Conservation (phyloP, 1,140 invertebrate genomes). For the Phenacoccus solenopsis region DNA sequence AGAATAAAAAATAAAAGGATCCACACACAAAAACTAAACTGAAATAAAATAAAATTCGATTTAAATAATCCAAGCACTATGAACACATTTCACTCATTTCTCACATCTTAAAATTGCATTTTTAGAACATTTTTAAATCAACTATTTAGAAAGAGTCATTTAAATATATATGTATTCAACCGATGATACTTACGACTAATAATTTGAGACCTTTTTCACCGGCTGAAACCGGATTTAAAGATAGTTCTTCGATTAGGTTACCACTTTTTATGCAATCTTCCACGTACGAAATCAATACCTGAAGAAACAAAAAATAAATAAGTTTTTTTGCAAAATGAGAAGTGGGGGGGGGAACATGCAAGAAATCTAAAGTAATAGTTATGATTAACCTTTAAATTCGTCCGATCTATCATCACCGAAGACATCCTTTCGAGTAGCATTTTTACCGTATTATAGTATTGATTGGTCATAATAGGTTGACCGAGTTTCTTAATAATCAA, state of each 20-base stretch:
- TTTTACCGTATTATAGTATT: constrained; percentile 92
- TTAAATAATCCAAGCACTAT: too few relatives aligned
- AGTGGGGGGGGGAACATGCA: too few relatives aligned
- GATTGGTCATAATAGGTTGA: constrained; percentile 82
- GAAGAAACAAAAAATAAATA: constrained; percentile 16
- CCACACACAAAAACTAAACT: too few relatives aligned
- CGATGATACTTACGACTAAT: constrained; percentile 43
- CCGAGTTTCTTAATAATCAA: constrained; percentile 85
- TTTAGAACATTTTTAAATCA: too few relatives aligned
- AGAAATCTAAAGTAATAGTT: constrained; percentile 19
- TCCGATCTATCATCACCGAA: constrained; percentile 87
- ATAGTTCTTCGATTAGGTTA: constrained; percentile 57
- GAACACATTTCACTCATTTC: too few relatives aligned
- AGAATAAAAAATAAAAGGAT: too few relatives aligned
- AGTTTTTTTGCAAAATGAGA: background rate
- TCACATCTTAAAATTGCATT: too few relatives aligned
- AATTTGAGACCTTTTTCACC: constrained; percentile 70
- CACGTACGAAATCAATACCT: constrained; percentile 52
- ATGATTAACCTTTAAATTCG: constrained; percentile 51
- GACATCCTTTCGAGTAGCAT: constrained; percentile 85
- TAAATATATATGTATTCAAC: background rate
- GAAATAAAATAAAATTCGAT: too few relatives aligned
- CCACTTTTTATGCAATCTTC: constrained; percentile 54
- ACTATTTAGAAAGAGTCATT: too few relatives aligned
- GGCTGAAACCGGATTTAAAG: constrained; percentile 61